These are phyloP conservation scores for Lasius platythorax DNA, from an alignment of 2,888 invertebrate species.

Conservation along the genomic window DNA sequence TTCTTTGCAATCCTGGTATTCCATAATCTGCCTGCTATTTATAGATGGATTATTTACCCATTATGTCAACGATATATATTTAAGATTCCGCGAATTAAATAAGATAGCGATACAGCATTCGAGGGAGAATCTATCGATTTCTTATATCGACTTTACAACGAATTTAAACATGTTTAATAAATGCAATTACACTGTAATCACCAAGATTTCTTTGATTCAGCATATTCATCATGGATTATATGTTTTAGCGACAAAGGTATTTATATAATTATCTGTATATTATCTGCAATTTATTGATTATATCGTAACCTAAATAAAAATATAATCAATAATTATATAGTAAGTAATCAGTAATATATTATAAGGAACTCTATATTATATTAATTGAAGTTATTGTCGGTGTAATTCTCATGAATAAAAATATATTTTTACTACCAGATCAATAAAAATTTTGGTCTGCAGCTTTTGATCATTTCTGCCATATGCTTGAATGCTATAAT, in stretches of 20 bases:
- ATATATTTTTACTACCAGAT: slow-evolving; percentile 1
- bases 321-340: no score
- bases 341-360: no score
- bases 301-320: background rate
- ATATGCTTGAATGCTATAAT: slow-evolving; percentile 12
- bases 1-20: background rate
- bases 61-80: slow-evolving; percentile 23
- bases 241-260: slow-evolving; percentile 35
- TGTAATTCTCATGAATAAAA: background rate
- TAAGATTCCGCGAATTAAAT: slow-evolving; percentile 20
- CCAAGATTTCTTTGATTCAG: slow-evolving; percentile 4
- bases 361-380: background rate
- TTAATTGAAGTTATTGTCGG: background rate
- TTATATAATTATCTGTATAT: background rate
- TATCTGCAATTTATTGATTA: background rate
- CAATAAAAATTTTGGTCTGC: slow-evolving; percentile 34
- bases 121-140: background rate
- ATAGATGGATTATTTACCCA: slow-evolving; percentile 19
- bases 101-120: slow-evolving; percentile 17
- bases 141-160: slow-evolving; percentile 2
- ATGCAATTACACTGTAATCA: background rate
- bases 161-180: background rate
- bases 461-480: background rate
- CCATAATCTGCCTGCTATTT: background rate
- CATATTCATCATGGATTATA: slow-evolving; percentile 33